Conservation (phyloP, 2,797 vertebrate species). For the Zenarchopterus dispar region DNA sequence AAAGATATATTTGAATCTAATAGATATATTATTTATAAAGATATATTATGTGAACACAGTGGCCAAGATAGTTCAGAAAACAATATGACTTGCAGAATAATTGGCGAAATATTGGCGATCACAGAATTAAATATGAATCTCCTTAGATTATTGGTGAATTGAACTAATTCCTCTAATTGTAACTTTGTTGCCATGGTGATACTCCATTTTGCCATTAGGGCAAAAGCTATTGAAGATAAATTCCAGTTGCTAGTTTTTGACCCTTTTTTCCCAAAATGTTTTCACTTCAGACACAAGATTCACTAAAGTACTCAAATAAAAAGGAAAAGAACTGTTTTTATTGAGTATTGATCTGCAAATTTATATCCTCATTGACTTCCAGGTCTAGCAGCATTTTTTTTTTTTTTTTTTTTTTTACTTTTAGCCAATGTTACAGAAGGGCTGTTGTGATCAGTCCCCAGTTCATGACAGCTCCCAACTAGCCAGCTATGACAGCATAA, state of each 20-base stretch:
- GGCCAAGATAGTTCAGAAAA: no score
- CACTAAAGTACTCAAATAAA: conserved; percentile 51
- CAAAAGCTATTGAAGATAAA: conserved; percentile 67
- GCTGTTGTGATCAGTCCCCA: conserved; percentile 30
- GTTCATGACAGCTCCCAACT: conserved; percentile 69
- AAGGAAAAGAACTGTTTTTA: conserved; percentile 24
- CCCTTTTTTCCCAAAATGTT: conserved; percentile 74
- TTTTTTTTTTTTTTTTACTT: conserved; percentile 77
- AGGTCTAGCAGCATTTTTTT: conserved; percentile 78
- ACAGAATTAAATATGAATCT: conserved; percentile 31
- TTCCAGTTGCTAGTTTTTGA: conserved; percentile 70
- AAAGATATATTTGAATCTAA: background rate
- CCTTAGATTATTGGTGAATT: conserved; percentile 41
- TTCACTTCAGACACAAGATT: conserved; percentile 56
- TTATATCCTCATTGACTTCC: conserved; percentile 67
- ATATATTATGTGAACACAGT: background rate
- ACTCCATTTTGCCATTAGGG: conserved; percentile 42
- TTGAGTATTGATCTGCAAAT: conserved; percentile 23
- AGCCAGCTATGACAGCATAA: conserved; percentile 69
- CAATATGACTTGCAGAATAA: no score
- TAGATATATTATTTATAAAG: background rate
- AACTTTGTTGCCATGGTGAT: conserved; percentile 64
- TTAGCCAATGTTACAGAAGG: conserved; percentile 59
- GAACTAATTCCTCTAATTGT: conserved; percentile 39
- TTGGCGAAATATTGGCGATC: no score